Evolutionary conservation across 1,140 invertebrate genomes (phyloP), one percentile per base, ranked within the genome.

Genomic region (Cyrtorhinus lividipennis): DNA sequence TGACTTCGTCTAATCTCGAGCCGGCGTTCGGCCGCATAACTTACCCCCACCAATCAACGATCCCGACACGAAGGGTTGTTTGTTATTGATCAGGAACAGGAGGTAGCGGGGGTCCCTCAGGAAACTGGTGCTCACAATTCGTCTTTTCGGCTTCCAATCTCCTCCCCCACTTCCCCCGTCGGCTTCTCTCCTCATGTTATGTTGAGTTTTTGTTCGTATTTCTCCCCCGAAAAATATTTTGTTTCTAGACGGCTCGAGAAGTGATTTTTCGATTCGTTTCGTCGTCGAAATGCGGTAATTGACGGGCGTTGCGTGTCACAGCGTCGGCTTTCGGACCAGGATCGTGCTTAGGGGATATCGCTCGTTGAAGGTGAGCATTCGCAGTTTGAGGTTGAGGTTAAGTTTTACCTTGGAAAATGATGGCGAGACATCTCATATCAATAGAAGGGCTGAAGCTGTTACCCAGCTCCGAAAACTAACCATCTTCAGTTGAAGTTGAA

Each of bases 61-160:
- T 10, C 20, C 48, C 12, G 10, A 12, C 48, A n/a, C 18, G 48
- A 20, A 53, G 48, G 48, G 48, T 53, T 53, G 48, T 53, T 53
- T 53, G 48, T 53, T 53, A 53, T 53, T 53, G 48, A 53, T 53
- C 48, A 53, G 3, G 48, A 53, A 20, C 48, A 53, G 3, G 48
- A 53, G 48, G 48, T 22, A 53, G 48, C 48, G 48, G 48, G 48
- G 48, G 48, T 53, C 48, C 12, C 48, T 53, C 12, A 53, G 48
- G 48, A 53, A 53, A 53, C 48, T 53, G 48, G 48, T 44, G 38
- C 48, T 20, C 10, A 15, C 10, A 22, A 53, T 22, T 53, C 48
- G 48, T 53, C 48, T 53, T 53, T 53, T 53, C 48, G 10, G 10
- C 48, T 5, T 53, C 18, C 20, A 13, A 5, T 10, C 10, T 13